Evolutionary conservation across 2,113 vertebrate genomes (phyloP).

Genomic region (Toxotes chatareus): DNA sequence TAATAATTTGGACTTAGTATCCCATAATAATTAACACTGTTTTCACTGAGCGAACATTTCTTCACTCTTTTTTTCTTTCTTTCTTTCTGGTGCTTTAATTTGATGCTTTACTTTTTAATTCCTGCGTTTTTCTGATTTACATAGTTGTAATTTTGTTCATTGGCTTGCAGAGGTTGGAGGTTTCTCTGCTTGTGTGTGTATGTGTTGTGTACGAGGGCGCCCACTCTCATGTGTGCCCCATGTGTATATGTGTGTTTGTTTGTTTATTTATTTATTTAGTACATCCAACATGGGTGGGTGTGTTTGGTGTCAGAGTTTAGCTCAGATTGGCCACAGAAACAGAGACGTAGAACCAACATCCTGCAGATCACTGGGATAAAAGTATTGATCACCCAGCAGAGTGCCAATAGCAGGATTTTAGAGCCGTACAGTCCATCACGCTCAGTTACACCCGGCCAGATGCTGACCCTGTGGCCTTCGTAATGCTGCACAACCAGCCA

Average conservation of each 20-base stretch:
- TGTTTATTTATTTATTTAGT: not conserved
- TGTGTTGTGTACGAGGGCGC: not conserved
- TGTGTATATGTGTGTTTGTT: conserved; percentile 7
- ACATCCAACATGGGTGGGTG: not conserved
- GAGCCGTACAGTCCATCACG: conserved; percentile 37
- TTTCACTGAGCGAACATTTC: too few relatives aligned
- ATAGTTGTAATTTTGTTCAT: not conserved
- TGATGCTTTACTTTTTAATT: too few relatives aligned
- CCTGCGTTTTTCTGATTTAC: not conserved
- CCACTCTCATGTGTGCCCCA: conserved; percentile 3
- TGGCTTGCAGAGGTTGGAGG: not conserved
- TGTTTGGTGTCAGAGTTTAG: conserved; percentile 45
- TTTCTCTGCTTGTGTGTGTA: conserved; percentile 20
- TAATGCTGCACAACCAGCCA: conserved; percentile 49
- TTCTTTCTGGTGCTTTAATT: too few relatives aligned
- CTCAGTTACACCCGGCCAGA: conserved; percentile 62
- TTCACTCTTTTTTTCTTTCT: too few relatives aligned
- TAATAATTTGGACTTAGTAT: too few relatives aligned
- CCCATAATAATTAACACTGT: too few relatives aligned
- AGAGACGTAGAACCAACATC: not conserved
- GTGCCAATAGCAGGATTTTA: conserved; percentile 42
- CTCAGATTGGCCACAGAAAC: conserved; percentile 20
- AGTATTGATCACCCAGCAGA: conserved; percentile 60
- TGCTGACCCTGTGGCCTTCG: conserved; percentile 63
- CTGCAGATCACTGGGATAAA: conserved; percentile 46